Base-by-base conservation (phyloP, 2,888 invertebrate species). In the Cremastinae sp. region DNA sequence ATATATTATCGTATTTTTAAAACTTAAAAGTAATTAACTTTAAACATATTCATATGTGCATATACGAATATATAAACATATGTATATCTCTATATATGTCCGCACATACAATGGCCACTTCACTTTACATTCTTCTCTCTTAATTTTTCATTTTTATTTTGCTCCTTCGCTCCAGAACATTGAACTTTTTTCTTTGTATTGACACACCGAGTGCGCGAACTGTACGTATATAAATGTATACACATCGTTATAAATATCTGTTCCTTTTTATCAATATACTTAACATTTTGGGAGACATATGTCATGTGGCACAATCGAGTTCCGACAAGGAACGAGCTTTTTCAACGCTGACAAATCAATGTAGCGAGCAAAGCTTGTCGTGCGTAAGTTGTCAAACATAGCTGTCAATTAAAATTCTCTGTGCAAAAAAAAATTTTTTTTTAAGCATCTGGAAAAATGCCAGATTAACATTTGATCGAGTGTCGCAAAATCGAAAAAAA, bases 1-100 rank as follows among this genome's bases (percentile, higher is more conserved):
- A 81, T 80, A 82, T 81, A 77, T 79, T 82, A 79, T 79, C 77
- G 76, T 78, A 78, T 78, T 80, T 75, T 78, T 75, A 72, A 76
- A 78, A 80, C 74, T 78, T 80, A 74, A 75, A 58, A 74, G 58
- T 79, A 80, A 77, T 81, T 76, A 79, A 58, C 78, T 77, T 79
- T 75, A 69, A 58, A 69, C 58, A 59, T 59, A 28, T 41, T 56
- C 34, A 36, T 43, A 34, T 54, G 16, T 54, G 49, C 54, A n/a
- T 47, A 20, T 58, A 58, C 49, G 49, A 49, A 49, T n/a, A n/a
- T n/a, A n/a, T n/a, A n/a, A n/a, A n/a, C n/a, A n/a, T n/a, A n/a
- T n/a, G n/a, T n/a, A n/a, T n/a, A n/a, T n/a, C n/a, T n/a, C n/a
- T n/a, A n/a, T n/a, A n/a, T n/a, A n/a, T n/a, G n/a, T n/a, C n/a